phyloP scores from a whole-genome alignment of 2,113 vertebrate genomes.

The Paradoxurus hermaphroditus region DNA sequence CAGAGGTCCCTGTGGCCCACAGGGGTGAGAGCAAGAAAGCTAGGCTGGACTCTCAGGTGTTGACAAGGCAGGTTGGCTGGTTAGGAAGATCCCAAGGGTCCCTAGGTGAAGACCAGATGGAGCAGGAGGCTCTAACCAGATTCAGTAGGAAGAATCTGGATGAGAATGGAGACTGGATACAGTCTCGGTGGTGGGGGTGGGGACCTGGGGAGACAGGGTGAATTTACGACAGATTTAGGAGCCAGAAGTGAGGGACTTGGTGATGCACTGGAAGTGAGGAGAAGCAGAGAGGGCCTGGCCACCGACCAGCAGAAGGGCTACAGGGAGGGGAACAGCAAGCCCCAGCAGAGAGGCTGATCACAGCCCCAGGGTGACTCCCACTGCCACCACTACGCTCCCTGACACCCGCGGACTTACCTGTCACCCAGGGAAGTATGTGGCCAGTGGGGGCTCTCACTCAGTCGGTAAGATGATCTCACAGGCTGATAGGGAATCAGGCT shows the following conservation, averaged over 20 bases:
- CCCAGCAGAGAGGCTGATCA: accelerated
- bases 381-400: not conserved
- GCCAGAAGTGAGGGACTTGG: not conserved
- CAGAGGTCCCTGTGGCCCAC: accelerated
- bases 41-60: accelerated
- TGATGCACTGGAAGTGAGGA: not conserved
- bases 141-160: not conserved
- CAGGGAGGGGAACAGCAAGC: not conserved
- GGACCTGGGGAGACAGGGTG: no score
- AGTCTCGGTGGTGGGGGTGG: not conserved
- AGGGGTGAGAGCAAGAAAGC: not conserved
- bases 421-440: no score
- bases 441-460: not conserved
- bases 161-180: not conserved
- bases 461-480: accelerated
- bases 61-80: accelerated
- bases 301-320: not conserved
- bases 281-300: not conserved
- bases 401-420: not conserved
- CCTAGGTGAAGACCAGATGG: not conserved
- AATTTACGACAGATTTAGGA: not conserved
- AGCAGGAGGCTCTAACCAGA: not conserved
- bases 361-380: no score
- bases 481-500: no score
- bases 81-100: not conserved